These are phyloP conservation scores for Leptinotarsa rubiginosa DNA, from an alignment of 2,888 invertebrate genomes.

Conservation along the genomic window DNA sequence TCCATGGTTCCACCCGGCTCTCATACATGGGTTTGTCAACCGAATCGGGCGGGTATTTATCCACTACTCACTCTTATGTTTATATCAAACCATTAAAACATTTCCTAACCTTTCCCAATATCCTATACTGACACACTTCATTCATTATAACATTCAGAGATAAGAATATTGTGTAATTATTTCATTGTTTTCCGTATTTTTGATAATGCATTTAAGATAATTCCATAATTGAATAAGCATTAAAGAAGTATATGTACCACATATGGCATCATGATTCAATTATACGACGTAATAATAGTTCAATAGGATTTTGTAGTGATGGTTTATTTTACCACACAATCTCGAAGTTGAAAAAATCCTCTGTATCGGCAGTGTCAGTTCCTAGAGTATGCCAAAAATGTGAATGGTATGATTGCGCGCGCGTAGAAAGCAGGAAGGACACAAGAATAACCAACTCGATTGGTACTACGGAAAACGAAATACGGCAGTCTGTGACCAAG, in stretches of 20 bases:
- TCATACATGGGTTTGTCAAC: too few relatives aligned
- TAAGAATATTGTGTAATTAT: constrained; percentile 18
- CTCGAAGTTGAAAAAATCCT: neutral
- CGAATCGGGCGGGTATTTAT: neutral
- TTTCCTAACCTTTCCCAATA: constrained; percentile 20
- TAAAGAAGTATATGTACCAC: neutral
- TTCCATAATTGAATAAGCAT: neutral
- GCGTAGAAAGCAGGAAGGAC: constrained; percentile 19
- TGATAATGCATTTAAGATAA: neutral
- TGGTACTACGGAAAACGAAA: constrained; percentile 6
- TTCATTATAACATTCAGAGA: constrained; percentile 16
- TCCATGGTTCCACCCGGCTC: too few relatives aligned
- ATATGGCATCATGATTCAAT: neutral
- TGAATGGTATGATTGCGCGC: constrained; percentile 17
- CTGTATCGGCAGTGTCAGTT: neutral
- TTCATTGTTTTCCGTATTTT: constrained; percentile 11
- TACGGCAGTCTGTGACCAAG: constrained; percentile 11
- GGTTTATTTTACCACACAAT: neutral
- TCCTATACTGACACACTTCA: constrained; percentile 10
- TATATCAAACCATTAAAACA: constrained; percentile 16
- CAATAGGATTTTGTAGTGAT: constrained; percentile 1
- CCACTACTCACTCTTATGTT: neutral
- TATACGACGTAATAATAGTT: neutral
- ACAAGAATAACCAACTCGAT: constrained; percentile 9
- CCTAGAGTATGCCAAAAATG: constrained; percentile 13